A percentile compares a stretch with the other conserved stretches of the same genome.
Conservation (phyloP, 1,140 invertebrate species). For the Pseudachorutes palmiensis region DNA sequence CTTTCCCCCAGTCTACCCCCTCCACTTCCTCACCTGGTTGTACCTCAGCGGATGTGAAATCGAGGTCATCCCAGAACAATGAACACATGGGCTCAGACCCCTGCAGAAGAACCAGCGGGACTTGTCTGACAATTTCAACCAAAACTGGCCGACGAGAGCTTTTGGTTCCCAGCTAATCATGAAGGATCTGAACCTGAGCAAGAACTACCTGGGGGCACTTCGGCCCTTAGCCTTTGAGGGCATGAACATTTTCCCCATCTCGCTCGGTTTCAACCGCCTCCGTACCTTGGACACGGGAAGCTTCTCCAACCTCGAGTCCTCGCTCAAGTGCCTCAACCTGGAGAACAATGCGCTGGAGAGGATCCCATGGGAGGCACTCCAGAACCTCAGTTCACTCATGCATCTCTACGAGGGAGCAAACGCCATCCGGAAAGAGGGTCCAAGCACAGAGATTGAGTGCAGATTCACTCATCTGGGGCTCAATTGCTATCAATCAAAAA, state of each 20-base stretch:
- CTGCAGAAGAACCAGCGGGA: constrained; percentile 36
- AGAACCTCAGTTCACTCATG: constrained; percentile 34
- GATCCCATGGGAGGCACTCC: constrained; percentile 30
- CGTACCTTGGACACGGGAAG: constrained; percentile 28
- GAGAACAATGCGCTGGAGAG: constrained; percentile 33
- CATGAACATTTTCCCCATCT: constrained; percentile 37
- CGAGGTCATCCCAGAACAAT: constrained; percentile 24
- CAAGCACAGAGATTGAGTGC: no score
- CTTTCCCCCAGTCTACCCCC: constrained; percentile 31
- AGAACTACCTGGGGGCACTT: constrained; percentile 34
- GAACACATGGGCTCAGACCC: constrained; percentile 21
- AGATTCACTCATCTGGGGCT: no score
- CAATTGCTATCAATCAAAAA: no score
- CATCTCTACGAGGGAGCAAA: constrained; percentile 38
- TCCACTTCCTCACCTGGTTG: constrained; percentile 35
- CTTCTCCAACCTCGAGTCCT: constrained; percentile 24
- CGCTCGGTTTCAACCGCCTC: constrained; percentile 34
- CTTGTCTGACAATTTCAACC: constrained; percentile 36
- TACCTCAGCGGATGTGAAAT: constrained; percentile 32
- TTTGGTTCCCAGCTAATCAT: constrained; percentile 37
- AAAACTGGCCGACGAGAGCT: constrained; percentile 30
- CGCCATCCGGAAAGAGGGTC: constrained; percentile 27
- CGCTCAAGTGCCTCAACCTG: constrained; percentile 37
- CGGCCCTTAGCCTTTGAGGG: constrained; percentile 34
- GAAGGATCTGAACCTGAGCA: constrained; percentile 35